Percentiles rank a stretch among this genome's conserved stretches.
Evolutionary conservation across 2,888 invertebrate species (phyloP).

Genomic region (Amphipyra tragopoginis): DNA sequence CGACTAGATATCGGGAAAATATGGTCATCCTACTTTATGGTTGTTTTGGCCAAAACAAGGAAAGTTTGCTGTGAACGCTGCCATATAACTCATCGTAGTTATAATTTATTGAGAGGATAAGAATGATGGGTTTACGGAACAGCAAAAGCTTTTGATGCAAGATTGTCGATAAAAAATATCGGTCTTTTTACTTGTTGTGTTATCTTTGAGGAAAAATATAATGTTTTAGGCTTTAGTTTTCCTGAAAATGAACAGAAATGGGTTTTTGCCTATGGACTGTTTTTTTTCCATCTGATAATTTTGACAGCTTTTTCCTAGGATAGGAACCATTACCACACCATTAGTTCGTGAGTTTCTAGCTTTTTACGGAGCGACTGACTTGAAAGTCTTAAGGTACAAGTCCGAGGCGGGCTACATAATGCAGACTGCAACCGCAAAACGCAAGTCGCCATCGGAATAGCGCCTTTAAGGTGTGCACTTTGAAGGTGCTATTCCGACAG

Average conservation of each 20-base stretch:
- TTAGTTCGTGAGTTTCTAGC: no score
- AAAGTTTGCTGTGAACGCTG: constrained; percentile 7
- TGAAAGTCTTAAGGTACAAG: no score
- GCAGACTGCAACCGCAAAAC: no score
- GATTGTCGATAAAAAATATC: constrained; percentile 22
- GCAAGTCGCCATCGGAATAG: no score
- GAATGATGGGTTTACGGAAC: constrained; percentile 13
- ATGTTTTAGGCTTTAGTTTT: neutral
- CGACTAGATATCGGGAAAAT: no score
- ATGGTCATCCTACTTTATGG: no score
- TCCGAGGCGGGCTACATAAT: no score
- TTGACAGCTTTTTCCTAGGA: no score
- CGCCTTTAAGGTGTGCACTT: no score
- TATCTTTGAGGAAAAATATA: constrained; percentile 3
- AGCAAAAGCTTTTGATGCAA: constrained; percentile 4
- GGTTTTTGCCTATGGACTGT: neutral
- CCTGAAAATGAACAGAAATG: neutral
- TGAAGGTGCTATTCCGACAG: no score
- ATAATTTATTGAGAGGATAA: constrained; percentile 29
- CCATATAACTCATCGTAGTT: constrained; percentile 15
- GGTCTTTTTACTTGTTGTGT: neutral
- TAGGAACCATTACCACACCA: no score
- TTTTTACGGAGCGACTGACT: no score
- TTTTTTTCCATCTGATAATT: neutral
- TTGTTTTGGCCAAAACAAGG: constrained; percentile 15